phyloP scores from a whole-genome alignment of 2,888 invertebrate species.

The Drosophila macrospina region DNA sequence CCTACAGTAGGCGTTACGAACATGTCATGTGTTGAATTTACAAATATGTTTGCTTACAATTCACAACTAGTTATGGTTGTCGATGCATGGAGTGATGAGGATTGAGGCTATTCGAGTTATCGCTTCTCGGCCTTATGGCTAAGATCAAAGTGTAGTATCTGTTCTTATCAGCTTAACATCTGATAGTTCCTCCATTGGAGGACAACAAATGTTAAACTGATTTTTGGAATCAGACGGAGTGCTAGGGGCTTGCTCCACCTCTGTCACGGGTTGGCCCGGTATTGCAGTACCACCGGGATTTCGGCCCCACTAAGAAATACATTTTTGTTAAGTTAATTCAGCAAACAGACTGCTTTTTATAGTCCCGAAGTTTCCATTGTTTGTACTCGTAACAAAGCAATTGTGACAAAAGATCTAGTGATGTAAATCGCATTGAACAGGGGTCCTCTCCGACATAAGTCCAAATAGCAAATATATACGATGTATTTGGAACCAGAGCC shows the following conservation, averaged over 20 bases:
- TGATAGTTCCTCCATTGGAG: constrained; percentile 1
- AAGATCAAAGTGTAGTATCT: constrained; percentile 5
- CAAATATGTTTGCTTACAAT: not conserved
- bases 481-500: not conserved
- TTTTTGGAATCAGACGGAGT: constrained; percentile 3
- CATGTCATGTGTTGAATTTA: no score
- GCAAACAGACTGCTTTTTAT: no score
- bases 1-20: not conserved
- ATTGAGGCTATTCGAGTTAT: not conserved
- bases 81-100: not conserved
- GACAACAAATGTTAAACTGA: constrained; percentile 4
- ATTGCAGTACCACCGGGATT: constrained; percentile 2
- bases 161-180: constrained; percentile 6
- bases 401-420: no score
- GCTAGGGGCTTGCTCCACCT: not conserved
- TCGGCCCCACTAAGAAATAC: not conserved
- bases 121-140: constrained; percentile 8
- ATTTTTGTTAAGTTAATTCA: no score
- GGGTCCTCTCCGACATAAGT: not conserved
- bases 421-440: not conserved
- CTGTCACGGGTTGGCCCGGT: not conserved
- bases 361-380: no score
- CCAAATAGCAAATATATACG: not conserved
- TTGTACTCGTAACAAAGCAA: no score
- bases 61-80: not conserved